Evolutionary conservation across 2,113 vertebrate genomes (phyloP).

Genomic region (Solenodon paradoxus): DNA sequence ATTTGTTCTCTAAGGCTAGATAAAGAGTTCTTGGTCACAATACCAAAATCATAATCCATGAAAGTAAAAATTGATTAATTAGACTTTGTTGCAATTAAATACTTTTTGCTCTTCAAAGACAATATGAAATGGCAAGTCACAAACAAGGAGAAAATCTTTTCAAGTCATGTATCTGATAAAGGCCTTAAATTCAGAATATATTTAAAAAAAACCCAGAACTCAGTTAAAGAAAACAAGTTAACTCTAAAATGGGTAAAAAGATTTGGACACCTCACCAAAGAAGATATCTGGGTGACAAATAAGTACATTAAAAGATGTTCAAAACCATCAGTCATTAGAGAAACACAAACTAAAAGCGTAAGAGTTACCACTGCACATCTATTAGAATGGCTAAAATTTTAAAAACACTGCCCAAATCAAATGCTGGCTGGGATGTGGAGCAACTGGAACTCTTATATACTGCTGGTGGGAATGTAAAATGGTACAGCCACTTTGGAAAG

Average conservation of each 20-base stretch:
- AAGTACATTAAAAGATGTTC: conserved; percentile 7
- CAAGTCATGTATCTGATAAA: conserved; percentile 8
- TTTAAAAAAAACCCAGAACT: conserved; percentile 16
- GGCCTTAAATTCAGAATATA: neutral
- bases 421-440: neutral
- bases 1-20: neutral
- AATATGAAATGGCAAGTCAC: conserved; percentile 24
- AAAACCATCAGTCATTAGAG: neutral
- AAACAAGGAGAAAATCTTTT: neutral
- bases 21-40: neutral
- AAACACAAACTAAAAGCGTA: conserved; percentile 33
- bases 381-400: neutral
- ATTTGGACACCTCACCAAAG: neutral
- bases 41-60: conserved; percentile 12
- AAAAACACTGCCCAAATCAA: neutral
- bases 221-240: neutral
- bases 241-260: neutral
- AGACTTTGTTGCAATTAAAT: neutral
- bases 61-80: conserved; percentile 14
- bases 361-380: neutral
- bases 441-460: neutral
- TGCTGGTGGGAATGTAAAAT: neutral
- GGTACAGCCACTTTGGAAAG: neutral
- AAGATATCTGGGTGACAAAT: neutral
- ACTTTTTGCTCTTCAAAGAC: neutral